Evolutionary conservation across 2,113 vertebrate genomes (phyloP).

Genomic region (Theropithecus gelada): DNA sequence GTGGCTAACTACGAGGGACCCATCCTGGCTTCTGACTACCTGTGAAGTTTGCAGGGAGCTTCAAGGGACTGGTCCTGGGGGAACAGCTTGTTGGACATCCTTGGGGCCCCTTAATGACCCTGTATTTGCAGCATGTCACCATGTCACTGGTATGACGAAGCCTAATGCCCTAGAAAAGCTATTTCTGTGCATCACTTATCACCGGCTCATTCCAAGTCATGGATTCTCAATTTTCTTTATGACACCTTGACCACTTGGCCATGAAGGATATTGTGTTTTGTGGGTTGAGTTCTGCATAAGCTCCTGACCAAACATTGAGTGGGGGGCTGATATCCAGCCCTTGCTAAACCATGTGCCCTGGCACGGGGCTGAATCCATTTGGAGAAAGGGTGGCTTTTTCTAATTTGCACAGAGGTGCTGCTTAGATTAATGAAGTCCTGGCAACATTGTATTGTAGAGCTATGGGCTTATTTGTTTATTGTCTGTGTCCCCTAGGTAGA

Average conservation of each 20-base stretch:
- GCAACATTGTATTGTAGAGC: background rate
- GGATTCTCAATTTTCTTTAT: background rate
- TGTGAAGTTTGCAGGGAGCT: background rate
- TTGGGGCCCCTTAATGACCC: background rate
- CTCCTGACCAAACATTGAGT: background rate
- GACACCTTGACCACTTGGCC: background rate
- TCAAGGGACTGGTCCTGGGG: conserved; percentile 31
- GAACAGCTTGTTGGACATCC: background rate
- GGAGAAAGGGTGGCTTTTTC: background rate
- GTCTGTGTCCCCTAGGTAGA: background rate
- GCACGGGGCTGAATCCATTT: background rate
- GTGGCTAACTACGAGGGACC: rapidly evolving
- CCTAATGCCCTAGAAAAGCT: background rate
- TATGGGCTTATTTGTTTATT: background rate
- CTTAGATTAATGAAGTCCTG: background rate
- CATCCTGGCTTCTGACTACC: background rate
- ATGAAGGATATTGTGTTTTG: background rate
- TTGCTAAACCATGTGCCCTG: rapidly evolving
- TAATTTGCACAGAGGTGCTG: background rate
- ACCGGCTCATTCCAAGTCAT: background rate
- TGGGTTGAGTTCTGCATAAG: background rate
- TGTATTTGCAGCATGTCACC: background rate
- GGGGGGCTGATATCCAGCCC: too few relatives aligned
- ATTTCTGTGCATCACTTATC: background rate
- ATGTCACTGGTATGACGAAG: background rate